phyloP scores from a whole-genome alignment of 2,888 invertebrate species.

The Diachrysia chrysitis region DNA sequence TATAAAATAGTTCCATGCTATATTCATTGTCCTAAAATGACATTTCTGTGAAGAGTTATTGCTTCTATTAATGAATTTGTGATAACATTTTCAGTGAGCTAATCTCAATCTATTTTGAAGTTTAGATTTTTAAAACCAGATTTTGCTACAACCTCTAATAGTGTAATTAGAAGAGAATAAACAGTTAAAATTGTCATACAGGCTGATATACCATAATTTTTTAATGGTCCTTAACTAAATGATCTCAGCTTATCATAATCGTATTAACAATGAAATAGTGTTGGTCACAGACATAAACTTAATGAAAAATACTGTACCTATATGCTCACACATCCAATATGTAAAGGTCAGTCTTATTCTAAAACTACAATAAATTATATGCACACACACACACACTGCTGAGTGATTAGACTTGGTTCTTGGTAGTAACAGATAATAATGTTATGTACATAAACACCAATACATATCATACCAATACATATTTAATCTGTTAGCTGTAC shows the following conservation, averaged over 20 bases:
- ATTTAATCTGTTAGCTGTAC: neutral
- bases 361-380: neutral
- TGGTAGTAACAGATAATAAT: neutral
- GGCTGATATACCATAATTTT: constrained; percentile 5
- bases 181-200: constrained; percentile 22
- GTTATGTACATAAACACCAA: neutral
- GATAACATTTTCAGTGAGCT: neutral
- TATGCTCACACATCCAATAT: neutral
- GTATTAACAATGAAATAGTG: neutral
- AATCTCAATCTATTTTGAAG: neutral
- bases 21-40: constrained; percentile 4
- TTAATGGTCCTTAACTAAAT: neutral
- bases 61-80: neutral
- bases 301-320: neutral
- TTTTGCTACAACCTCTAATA: constrained; percentile 12
- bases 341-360: neutral
- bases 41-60: neutral
- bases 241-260: neutral
- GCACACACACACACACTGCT: neutral
- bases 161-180: constrained; percentile 25
- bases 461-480: neutral
- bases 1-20: constrained; percentile 17
- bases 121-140: constrained; percentile 17
- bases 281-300: neutral
- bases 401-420: neutral